Percentiles rank a stretch among this genome's conserved stretches.
Evolutionary conservation across 2,113 vertebrate species (phyloP).

Genomic region (Malurus melanocephalus): DNA sequence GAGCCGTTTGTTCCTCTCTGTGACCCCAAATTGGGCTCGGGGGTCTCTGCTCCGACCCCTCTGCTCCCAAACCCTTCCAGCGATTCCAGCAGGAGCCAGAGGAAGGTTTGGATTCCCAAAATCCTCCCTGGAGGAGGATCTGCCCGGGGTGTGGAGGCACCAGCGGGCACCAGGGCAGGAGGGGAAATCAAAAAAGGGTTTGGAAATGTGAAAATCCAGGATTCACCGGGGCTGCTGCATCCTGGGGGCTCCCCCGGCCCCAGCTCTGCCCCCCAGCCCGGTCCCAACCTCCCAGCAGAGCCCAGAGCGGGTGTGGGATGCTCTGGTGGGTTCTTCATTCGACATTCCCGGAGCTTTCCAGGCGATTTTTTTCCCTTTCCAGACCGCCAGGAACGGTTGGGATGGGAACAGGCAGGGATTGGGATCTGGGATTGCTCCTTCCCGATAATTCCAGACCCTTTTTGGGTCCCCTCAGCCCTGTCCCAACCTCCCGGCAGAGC

Average conservation of each 20-base stretch:
- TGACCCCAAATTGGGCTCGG: background rate
- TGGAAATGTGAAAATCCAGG: background rate
- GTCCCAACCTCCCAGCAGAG: background rate
- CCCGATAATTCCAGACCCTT: background rate
- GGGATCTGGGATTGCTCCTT: accelerated
- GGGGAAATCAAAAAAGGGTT: background rate
- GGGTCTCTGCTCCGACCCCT: background rate
- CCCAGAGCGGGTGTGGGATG: background rate
- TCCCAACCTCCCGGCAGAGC: background rate
- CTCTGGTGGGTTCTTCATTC: accelerated
- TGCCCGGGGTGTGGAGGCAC: background rate
- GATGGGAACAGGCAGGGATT: background rate
- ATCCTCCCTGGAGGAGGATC: background rate
- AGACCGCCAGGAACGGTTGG: background rate
- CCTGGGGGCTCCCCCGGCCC: background rate
- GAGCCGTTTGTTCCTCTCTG: background rate
- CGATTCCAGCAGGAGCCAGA: background rate
- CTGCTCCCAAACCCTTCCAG: background rate
- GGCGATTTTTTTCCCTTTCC: no score
- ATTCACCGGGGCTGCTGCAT: accelerated
- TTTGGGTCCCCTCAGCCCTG: accelerated
- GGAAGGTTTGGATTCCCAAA: background rate
- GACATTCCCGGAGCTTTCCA: background rate
- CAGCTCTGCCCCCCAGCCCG: background rate
- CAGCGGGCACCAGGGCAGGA: background rate